Evolutionary conservation across 2,797 vertebrate species (phyloP), one percentile per base, ranked within the genome.

Genomic region (Sciurus carolinensis): DNA sequence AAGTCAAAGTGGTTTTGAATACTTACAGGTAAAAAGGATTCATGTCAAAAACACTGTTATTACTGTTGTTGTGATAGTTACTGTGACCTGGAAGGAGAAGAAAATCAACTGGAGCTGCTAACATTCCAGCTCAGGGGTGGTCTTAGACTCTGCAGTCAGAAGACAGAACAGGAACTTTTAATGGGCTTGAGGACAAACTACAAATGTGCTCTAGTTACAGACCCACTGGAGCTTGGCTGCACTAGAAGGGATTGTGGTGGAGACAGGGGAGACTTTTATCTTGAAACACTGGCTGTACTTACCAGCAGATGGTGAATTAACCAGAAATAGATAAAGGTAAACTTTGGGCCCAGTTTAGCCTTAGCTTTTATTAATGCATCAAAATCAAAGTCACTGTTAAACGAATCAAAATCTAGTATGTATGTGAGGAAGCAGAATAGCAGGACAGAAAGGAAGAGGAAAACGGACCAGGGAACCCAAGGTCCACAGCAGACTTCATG

Each of bases 1-100:
- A 83, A 84, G 54, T 85, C 91, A 81, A 95, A 97, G 75, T 33
- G 89, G 94, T 96, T 87, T 85, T 90, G 89, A 90, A 95, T 93
- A 81, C 91, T 89, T 76, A 57, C 8, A 71, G 62, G 73, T 59
- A 30, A 93, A 95, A 96, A 82, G 26, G 66, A 84, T 95, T 83
- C 30, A 1, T 94, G 92, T 90, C 72, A 71, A 90, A 96, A 96
- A 39, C 36, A 18, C 62, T 44, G 11, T 64, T 33, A 13, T 91
- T 73, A 76, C 83, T 50, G n/a, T 72, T 73, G 28, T 89, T 93
- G 52, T 50, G 71, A 92, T 86, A 80, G 83, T 91, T 84, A 79
- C 64, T 33, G 33, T 85, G 77, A 92, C 76, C 77, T 72, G 57
- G 79, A 72, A 93, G 76, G 52, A 87, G 36, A 85, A 47, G 72